Percentiles rank a stretch among this genome's conserved stretches.
phyloP scores from a whole-genome alignment of 2,888 invertebrate species.

The Sphecodes monilicornis region DNA sequence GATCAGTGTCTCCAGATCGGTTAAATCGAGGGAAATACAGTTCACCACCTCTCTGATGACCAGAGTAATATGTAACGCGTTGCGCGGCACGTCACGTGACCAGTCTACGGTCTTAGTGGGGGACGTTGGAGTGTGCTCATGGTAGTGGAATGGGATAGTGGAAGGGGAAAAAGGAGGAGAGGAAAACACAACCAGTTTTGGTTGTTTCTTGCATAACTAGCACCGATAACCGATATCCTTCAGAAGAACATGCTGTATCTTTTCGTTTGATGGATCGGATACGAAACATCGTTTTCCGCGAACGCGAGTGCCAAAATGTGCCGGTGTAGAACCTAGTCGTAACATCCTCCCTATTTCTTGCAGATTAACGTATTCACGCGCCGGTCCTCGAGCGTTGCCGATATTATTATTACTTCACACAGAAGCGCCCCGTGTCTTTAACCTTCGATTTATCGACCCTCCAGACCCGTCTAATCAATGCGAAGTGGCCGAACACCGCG shows the following conservation, averaged over 20 bases:
- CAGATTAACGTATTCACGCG: conserved; percentile 34
- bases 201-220: too few species aligned
- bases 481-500: conserved; percentile 49
- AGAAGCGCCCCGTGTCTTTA: conserved; percentile 34
- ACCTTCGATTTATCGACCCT: conserved; percentile 73
- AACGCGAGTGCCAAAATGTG: neutral
- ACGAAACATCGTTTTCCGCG: neutral
- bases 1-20: too few species aligned
- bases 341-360: neutral
- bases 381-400: neutral
- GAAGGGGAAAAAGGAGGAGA: too few species aligned
- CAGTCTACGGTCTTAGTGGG: too few species aligned
- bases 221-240: neutral
- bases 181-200: too few species aligned
- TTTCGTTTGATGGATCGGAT: neutral
- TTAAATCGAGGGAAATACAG: too few species aligned
- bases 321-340: neutral
- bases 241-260: neutral
- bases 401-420: conserved; percentile 48
- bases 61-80: too few species aligned
- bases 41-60: too few species aligned
- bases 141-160: too few species aligned
- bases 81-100: too few species aligned
- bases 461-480: conserved; percentile 51
- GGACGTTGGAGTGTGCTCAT: too few species aligned